phyloP scores from a whole-genome alignment of 1,140 invertebrate species.

The Platyura marginata region DNA sequence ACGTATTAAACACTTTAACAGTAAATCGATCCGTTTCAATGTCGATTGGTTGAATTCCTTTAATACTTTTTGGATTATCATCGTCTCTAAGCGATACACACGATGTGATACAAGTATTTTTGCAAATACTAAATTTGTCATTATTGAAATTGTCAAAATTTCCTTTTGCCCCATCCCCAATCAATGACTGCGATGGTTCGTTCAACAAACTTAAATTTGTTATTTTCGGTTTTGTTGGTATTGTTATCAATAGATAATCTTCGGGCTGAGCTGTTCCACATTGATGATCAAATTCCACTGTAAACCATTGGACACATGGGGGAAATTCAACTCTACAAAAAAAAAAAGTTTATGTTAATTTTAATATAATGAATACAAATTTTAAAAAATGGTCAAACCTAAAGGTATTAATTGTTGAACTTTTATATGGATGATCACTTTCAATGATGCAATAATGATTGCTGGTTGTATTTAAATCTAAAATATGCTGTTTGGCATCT shows the following conservation, averaged over 20 bases:
- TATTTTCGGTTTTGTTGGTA: conserved; percentile 31
- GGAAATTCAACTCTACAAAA: conserved; percentile 73
- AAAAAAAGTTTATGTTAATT: no score
- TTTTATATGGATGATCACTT: conserved; percentile 93
- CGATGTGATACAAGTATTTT: not conserved
- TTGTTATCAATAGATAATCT: conserved; percentile 76
- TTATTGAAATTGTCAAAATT: not conserved
- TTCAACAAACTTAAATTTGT: not conserved
- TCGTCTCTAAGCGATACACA: not conserved
- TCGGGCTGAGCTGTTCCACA: conserved; percentile 88
- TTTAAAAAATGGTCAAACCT: conserved; percentile 28
- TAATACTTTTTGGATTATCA: not conserved
- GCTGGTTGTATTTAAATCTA: conserved; percentile 36
- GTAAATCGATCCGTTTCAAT: conserved; percentile 19
- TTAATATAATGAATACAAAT: no score
- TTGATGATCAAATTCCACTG: conserved; percentile 80
- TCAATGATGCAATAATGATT: conserved; percentile 84
- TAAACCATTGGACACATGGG: conserved; percentile 72
- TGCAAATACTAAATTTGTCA: conserved; percentile 1
- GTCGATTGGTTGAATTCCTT: not conserved
- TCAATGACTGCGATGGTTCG: not conserved
- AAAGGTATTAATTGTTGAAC: conserved; percentile 71
- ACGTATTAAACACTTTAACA: conserved; percentile 24
- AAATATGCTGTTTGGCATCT: not conserved
- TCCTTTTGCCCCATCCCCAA: not conserved